A percentile compares a stretch with the other conserved stretches of the same genome.
These are phyloP conservation scores for Tragelaphus eurycerus DNA, from an alignment of 2,797 vertebrate genomes.

Conservation along the genomic window DNA sequence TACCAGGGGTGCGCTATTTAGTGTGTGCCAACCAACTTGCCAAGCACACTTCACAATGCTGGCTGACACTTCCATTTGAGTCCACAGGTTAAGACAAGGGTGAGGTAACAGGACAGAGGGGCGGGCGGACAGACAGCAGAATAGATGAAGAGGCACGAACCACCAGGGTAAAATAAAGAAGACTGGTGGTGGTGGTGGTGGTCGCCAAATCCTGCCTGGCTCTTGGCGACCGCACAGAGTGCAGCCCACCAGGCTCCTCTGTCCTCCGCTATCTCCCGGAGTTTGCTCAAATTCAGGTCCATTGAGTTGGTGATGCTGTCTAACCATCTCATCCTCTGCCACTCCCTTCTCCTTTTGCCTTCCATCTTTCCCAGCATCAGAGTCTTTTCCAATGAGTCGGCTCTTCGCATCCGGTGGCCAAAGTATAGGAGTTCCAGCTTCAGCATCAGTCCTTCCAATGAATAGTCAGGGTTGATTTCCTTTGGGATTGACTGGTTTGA, in stretches of 20 bases:
- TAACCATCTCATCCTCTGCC: background rate
- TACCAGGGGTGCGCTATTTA: background rate
- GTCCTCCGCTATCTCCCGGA: background rate
- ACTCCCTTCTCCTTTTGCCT: background rate
- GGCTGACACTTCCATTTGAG: background rate
- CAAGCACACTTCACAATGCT: background rate
- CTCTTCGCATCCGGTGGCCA: background rate
- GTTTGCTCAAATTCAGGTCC: background rate
- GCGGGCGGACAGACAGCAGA: background rate
- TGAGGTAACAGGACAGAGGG: background rate
- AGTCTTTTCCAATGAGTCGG: background rate
- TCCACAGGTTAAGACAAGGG: background rate
- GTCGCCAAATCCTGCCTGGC: background rate
- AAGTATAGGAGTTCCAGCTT: background rate
- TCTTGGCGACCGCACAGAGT: background rate
- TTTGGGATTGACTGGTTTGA: background rate
- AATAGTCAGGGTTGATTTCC: background rate
- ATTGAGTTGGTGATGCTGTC: background rate
- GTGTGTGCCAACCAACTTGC: background rate
- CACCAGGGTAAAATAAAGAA: background rate
- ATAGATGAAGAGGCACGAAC: background rate
- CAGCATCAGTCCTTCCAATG: background rate
- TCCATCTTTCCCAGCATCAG: background rate
- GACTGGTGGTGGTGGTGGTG: background rate
- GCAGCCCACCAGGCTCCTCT: background rate